Base-by-base conservation (phyloP, 2,113 vertebrate genomes). In the Amblyopsis rosae region DNA sequence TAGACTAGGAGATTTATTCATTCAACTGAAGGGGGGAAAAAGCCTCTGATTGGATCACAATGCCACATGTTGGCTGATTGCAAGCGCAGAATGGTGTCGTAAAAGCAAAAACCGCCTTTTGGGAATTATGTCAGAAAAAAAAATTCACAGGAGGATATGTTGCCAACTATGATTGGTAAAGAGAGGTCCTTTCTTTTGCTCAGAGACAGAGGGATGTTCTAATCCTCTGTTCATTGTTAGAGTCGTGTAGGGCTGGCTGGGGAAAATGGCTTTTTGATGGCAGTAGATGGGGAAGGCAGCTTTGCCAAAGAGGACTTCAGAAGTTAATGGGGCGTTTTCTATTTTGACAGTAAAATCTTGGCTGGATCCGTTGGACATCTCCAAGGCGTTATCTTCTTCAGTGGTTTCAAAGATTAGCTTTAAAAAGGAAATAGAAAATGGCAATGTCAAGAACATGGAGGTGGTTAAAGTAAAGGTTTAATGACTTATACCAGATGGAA, bases 181-280 rank as follows among this genome's bases (percentile, higher is more conserved):
- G 82, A 81, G 73, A 83, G 61, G 65, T 75, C 77, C 69, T 65
- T 65, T 64, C 73, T 84, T 85, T 73, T 72, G 61, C 82, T 83
- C 77, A 67, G 79, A 89, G 80, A 89, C 82, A 83, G 84, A 84
- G 76, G 77, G 76, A 86, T 84, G 77, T 85, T 89, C 83, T 92
- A 92, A 92, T 91, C 89, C 89, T 81, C 81, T 62, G 75, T 81
- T 88, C 86, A 91, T 91, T 92, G 90, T 92, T 87, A 67, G 70
- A 65, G 73, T 60, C 88, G 84, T 88, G 84, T 85, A 80, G 85
- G 84, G 90, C 85, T 88, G 86, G 85, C 76, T 76, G 60, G 83
- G 78, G 79, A 85, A 91, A 91, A 91, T 88, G 82, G 80, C 87
- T 89, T 89, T 90, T 91, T 91, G 86, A 89, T 85, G 75, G 86